A percentile compares a stretch with the other conserved stretches of the same genome.
These are phyloP conservation scores for Drosophila burlai DNA, from an alignment of 1,140 invertebrate genomes.

Conservation along the genomic window DNA sequence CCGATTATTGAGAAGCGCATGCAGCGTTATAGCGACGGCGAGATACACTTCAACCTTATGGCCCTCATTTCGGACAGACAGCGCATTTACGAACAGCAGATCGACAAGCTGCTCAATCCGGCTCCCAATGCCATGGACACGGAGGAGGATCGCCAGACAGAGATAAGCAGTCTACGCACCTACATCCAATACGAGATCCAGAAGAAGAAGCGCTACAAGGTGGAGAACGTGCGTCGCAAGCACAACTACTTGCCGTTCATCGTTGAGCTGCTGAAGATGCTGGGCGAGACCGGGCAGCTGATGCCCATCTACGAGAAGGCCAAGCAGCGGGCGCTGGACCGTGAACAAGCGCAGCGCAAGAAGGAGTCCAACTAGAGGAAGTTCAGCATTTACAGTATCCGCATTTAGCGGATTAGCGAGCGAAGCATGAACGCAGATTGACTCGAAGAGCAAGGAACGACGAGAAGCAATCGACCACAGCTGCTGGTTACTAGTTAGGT, in stretches of 20 bases:
- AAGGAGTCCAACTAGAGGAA: slow-evolving; percentile 62
- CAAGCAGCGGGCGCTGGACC: slow-evolving; percentile 90
- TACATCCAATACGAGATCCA: slow-evolving; percentile 95
- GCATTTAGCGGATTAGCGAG: slow-evolving; percentile 32
- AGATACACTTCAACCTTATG: slow-evolving; percentile 99
- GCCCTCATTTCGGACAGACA: slow-evolving; percentile 97
- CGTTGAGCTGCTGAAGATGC: slow-evolving; percentile 96
- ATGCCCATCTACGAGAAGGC: slow-evolving; percentile 95
- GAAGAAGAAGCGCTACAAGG: slow-evolving; percentile 92
- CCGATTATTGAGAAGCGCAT: slow-evolving; percentile 98
- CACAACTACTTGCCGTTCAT: slow-evolving; percentile 99
- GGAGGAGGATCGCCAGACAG: slow-evolving; percentile 87
- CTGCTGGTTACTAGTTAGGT: slow-evolving; percentile 55
- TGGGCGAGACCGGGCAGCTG: slow-evolving; percentile 97
- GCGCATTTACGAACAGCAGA: slow-evolving; percentile 92
- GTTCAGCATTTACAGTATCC: slow-evolving; percentile 22
- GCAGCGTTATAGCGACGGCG: slow-evolving; percentile 97
- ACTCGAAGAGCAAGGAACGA: slow-evolving; percentile 5
- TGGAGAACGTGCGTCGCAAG: slow-evolving; percentile 96
- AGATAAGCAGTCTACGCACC: slow-evolving; percentile 91
- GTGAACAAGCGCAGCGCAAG: slow-evolving; percentile 85
- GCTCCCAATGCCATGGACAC: slow-evolving; percentile 87
- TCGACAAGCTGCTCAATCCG: slow-evolving; percentile 89
- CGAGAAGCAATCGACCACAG: slow-evolving; percentile 24
- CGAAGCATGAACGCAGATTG: slow-evolving; percentile 34